Evolutionary conservation across 2,888 invertebrate genomes (phyloP), one percentile per base, ranked within the genome.

Genomic region (Cantharis nigra): DNA sequence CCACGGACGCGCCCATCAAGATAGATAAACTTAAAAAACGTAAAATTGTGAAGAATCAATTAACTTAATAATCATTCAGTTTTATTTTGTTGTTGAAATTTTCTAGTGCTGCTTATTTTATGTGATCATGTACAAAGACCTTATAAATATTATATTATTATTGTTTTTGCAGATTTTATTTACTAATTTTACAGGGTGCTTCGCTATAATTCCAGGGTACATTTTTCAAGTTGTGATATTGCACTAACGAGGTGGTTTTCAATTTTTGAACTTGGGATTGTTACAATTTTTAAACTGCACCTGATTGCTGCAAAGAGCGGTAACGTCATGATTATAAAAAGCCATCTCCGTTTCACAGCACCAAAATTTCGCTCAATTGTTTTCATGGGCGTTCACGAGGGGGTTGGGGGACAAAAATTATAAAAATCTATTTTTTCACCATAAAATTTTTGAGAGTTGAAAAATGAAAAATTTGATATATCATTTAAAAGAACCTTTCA

Each of bases 21-120:
- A 82, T 84, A 9, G 87, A 87, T 13, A 87, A 87, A 79, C 83
- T 84, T 75, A 88, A 87, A 79, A 87, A 87, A 82, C 80, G 84
- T 67, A 87, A 87, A 80, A 87, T 75, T 11, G 28, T 76, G 30
- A 78, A 78, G 69, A 76, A 64, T 71, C 71, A 78, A 69, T 67
- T 63, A 9, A 69, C 76, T 63, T 74, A 76, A 74, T 13, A n/a
- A 26, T 64, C 64, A 70, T 74, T 78, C 69, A 20, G 0, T 67
- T 63, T 76, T 72, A 30, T 76, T 78, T 69, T 71, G 67, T 78
- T 76, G 49, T 76, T 78, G 63, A 74, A 76, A 76, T 78, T 75
- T 75, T 63, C 70, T 72, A 72, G 77, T 77, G 74, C 69, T 75
- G 62, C 30, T 30, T 26, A 69, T 74, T 75, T 63, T 71, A 71